Evolutionary conservation across 2,797 vertebrate genomes (phyloP).

Genomic region (Lophotriccus pileatus): DNA sequence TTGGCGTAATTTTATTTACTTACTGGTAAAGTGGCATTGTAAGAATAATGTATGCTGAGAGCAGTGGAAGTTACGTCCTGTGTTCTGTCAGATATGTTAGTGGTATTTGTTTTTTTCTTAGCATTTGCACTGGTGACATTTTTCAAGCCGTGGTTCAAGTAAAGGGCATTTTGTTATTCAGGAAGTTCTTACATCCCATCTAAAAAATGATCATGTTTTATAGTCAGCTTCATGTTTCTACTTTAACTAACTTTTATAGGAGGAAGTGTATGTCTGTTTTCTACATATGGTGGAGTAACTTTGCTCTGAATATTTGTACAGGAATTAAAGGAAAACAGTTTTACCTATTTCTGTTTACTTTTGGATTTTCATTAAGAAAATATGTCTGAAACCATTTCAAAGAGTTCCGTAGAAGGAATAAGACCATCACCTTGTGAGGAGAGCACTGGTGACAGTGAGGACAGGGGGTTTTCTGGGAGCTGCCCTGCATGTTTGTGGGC

Average conservation of each 20-base stretch:
- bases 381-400: background rate
- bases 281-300: background rate
- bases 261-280: background rate
- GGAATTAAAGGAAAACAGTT: background rate
- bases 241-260: background rate
- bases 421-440: accelerated
- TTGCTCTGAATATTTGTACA: background rate
- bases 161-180: constrained; percentile 32
- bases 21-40: background rate
- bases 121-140: background rate
- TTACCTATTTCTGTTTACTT: background rate
- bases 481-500: background rate
- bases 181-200: background rate
- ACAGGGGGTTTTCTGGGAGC: background rate
- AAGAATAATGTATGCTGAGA: background rate
- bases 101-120: background rate
- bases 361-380: background rate
- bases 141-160: constrained; percentile 25
- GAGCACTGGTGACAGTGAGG: background rate
- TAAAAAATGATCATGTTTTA: background rate
- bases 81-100: background rate
- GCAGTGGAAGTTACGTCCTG: background rate
- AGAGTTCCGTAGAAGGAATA: background rate
- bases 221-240: background rate
- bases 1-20: constrained; percentile 10